Conservation (phyloP, 2,888 invertebrate genomes). For the Drosophila paranaensis region DNA sequence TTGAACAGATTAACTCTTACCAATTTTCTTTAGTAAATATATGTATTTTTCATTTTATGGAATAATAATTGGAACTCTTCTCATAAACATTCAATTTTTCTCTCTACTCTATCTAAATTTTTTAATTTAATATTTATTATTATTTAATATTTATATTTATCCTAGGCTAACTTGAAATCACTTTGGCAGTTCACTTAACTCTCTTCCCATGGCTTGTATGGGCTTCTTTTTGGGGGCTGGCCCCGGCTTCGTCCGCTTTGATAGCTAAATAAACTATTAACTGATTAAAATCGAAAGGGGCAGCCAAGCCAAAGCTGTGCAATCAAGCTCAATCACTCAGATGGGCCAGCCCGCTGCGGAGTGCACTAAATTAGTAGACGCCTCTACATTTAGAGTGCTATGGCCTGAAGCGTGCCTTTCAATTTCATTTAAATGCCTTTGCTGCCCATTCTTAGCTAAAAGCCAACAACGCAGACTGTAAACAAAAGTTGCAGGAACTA, state of each 20-base stretch:
- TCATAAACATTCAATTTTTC: too few relatives aligned
- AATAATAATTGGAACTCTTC: not conserved
- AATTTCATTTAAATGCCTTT: constrained; percentile 62
- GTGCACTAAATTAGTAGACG: constrained; percentile 71
- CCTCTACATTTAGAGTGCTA: constrained; percentile 56
- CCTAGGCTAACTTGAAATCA: not conserved
- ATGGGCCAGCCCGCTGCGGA: constrained; percentile 29
- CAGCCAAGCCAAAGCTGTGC: constrained; percentile 50
- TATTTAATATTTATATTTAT: not conserved
- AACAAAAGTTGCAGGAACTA: constrained; percentile 58
- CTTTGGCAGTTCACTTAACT: not conserved
- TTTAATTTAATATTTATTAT: not conserved
- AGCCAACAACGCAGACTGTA: constrained; percentile 18
- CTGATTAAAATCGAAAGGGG: constrained; percentile 72
- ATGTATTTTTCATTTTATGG: too few relatives aligned
- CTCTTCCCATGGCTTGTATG: constrained; percentile 5
- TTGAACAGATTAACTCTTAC: too few relatives aligned
- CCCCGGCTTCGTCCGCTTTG: constrained; percentile 9
- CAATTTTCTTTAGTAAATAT: too few relatives aligned
- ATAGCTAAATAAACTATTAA: constrained; percentile 79
- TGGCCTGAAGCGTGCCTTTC: constrained; percentile 56
- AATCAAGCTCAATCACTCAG: constrained; percentile 59
- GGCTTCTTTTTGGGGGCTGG: constrained; percentile 11
- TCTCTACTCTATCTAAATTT: not conserved
- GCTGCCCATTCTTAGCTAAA: constrained; percentile 14